These are phyloP conservation scores for Ceratina calcarata DNA, from an alignment of 1,140 invertebrate species.

Conservation along the genomic window DNA sequence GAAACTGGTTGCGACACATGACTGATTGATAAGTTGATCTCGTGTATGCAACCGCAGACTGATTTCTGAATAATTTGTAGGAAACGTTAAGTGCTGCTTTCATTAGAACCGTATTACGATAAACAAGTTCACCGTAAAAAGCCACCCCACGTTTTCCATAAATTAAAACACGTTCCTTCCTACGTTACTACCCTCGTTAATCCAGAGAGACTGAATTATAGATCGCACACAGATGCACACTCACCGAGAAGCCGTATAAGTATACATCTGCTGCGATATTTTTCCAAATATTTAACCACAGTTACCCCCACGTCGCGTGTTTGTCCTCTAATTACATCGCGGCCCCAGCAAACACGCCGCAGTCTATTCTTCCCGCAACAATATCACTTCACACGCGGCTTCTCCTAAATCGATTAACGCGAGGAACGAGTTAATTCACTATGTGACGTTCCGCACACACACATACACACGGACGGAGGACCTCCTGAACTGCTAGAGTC, in stretches of 20 bases:
- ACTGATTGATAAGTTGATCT: too few relatives aligned
- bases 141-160: not conserved
- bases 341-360: not conserved
- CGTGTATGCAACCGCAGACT: too few relatives aligned
- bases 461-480: not conserved
- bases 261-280: not conserved
- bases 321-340: conserved; percentile 23
- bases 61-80: too few relatives aligned
- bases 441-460: conserved; percentile 6
- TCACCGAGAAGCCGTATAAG: too few relatives aligned
- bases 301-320: conserved; percentile 15
- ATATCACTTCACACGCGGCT: conserved; percentile 41
- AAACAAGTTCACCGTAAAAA: not conserved
- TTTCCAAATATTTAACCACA: conserved; percentile 37
- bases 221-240: not conserved
- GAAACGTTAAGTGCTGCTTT: not conserved
- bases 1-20: too few relatives aligned
- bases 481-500: not conserved
- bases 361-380: conserved; percentile 42
- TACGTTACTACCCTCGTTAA: not conserved
- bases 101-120: not conserved
- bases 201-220: not conserved
- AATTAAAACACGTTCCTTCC: not conserved
- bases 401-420: conserved; percentile 59
- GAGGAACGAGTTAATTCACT: conserved; percentile 55